These are phyloP conservation scores for Chiloscyllium plagiosum DNA, from an alignment of 2,113 vertebrate genomes.

Conservation along the genomic window DNA sequence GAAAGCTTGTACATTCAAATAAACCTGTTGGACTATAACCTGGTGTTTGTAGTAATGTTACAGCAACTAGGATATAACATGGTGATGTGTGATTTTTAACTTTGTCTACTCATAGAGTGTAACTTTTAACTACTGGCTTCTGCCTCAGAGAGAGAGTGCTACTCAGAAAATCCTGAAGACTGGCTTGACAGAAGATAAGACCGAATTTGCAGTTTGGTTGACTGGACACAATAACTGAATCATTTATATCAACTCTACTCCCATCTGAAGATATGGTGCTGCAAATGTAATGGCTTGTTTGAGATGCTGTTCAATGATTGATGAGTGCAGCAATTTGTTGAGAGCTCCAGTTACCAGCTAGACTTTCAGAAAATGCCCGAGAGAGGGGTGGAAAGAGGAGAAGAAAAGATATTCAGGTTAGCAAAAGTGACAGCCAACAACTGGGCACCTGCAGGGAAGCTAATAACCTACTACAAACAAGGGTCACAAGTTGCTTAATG, in stretches of 20 bases:
- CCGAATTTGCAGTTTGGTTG: not conserved
- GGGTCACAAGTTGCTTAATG: not conserved
- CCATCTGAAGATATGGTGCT: not conserved
- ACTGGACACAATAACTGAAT: not conserved
- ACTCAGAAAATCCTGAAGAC: not conserved
- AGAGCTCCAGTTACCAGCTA: not conserved
- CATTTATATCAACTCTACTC: not conserved
- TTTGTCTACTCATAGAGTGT: not conserved
- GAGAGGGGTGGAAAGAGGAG: not conserved
- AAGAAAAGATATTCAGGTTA: not conserved
- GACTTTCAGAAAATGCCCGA: not conserved
- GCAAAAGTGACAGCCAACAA: not conserved
- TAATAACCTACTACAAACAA: not conserved
- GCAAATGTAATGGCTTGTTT: not conserved
- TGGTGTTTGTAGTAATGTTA: too few relatives aligned
- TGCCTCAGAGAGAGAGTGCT: not conserved
- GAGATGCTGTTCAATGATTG: not conserved
- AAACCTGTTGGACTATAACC: too few relatives aligned
- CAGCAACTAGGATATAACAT: too few relatives aligned
- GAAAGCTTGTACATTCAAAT: too few relatives aligned
- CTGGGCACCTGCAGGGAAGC: not conserved
- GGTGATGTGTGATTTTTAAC: too few relatives aligned
- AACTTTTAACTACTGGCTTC: not conserved
- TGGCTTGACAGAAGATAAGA: not conserved
- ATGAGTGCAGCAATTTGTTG: not conserved